These are phyloP conservation scores for Halichondria panicea DNA, from an alignment of 37 sponge, comb jelly and placozoan genomes.

Conservation along the genomic window DNA sequence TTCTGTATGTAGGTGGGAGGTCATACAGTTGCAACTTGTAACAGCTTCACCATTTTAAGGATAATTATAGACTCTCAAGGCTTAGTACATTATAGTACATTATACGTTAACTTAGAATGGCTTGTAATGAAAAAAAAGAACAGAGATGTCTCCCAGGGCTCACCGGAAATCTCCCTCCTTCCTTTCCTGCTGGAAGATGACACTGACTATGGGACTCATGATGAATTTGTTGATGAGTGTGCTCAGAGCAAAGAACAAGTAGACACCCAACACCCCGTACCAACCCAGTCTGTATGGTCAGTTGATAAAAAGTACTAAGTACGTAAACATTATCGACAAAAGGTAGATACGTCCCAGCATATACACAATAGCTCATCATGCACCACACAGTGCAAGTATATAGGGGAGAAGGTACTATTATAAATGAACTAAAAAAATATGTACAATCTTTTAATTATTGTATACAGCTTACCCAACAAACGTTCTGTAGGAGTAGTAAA, in stretches of 20 bases:
- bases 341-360: no score
- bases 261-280: conserved; percentile 54
- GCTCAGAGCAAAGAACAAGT: conserved; percentile 54
- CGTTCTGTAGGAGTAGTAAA: conserved; percentile 82
- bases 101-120: no score
- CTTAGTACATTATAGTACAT: not conserved
- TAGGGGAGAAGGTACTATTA: no score
- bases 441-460: no score
- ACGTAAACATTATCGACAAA: no score
- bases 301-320: not conserved
- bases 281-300: conserved; percentile 16
- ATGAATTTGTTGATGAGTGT: conserved; percentile 82
- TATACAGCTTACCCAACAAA: conserved; percentile 11
- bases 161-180: conserved; percentile 85
- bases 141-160: not conserved
- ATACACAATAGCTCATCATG: no score
- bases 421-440: no score
- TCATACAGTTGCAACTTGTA: not conserved
- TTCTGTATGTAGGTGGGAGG: not conserved
- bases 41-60: not conserved
- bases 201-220: conserved; percentile 66
- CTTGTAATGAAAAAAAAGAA: not conserved
- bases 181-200: conserved; percentile 65
- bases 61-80: not conserved
- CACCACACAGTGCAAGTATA: no score